phyloP scores from a whole-genome alignment of 2,113 vertebrate genomes.

The Daboia siamensis region DNA sequence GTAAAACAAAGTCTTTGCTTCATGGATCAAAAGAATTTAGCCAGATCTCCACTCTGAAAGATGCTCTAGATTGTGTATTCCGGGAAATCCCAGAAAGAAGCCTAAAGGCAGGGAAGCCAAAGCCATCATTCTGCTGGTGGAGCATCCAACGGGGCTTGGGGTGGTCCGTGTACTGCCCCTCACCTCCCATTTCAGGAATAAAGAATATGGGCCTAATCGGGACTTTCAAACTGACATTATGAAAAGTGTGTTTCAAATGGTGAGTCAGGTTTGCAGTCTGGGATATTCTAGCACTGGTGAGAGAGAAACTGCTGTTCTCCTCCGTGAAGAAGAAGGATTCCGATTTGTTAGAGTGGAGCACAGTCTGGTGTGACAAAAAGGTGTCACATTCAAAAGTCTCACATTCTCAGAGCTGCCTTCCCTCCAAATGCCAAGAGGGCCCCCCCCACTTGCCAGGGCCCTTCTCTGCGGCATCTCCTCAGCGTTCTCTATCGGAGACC shows the following conservation, averaged over 20 bases:
- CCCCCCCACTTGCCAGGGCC: neutral
- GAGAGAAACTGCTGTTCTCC: no score
- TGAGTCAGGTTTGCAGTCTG: neutral
- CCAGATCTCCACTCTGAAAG: neutral
- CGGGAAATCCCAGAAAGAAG: neutral
- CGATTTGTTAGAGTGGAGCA: neutral
- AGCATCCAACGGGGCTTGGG: neutral
- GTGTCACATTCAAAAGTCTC: neutral
- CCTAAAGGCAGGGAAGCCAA: neutral
- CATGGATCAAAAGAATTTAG: neutral
- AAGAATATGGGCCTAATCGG: no score
- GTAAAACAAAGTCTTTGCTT: neutral
- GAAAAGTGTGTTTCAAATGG: neutral
- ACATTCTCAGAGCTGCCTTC: neutral
- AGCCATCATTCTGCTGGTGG: neutral
- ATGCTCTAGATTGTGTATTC: neutral
- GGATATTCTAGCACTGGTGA: neutral
- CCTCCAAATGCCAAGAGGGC: neutral
- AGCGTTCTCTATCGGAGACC: neutral
- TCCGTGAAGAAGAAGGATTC: neutral
- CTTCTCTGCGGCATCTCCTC: neutral
- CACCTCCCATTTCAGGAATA: neutral
- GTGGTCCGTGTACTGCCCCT: neutral
- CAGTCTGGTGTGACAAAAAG: no score
- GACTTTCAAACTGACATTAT: neutral